Conservation (phyloP, 2,113 vertebrate species). For the Percina caprodes region DNA sequence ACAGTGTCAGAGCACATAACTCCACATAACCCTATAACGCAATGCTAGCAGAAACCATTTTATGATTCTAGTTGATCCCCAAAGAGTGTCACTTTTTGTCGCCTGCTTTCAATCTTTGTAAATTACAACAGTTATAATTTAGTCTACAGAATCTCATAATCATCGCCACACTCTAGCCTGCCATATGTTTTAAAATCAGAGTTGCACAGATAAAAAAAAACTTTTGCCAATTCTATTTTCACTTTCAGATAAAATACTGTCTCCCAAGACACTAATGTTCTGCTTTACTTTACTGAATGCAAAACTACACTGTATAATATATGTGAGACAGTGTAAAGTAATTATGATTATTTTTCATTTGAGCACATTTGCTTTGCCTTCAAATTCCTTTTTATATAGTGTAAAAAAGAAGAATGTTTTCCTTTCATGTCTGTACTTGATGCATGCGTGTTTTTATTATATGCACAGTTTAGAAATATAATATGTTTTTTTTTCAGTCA, state of each 20-base stretch:
- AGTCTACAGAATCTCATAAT: not conserved
- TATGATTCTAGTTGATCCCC: not conserved
- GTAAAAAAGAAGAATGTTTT: conserved; percentile 6
- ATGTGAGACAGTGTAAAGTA: not conserved
- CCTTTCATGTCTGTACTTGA: not conserved
- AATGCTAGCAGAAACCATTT: not conserved
- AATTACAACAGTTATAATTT: conserved; percentile 1
- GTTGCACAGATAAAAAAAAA: not conserved
- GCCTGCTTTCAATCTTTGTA: not conserved
- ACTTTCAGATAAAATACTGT: conserved; percentile 18
- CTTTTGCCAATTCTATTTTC: not conserved
- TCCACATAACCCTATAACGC: not conserved
- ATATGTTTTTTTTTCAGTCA: conserved; percentile 46
- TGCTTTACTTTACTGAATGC: conserved; percentile 19
- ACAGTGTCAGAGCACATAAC: conserved; percentile 2
- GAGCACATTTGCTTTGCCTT: conserved; percentile 16
- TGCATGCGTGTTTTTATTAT: conserved; percentile 8
- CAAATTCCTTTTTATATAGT: not conserved
- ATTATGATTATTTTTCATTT: conserved; percentile 31
- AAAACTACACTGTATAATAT: not conserved
- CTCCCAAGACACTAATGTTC: not conserved
- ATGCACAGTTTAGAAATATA: conserved; percentile 57
- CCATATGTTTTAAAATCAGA: not conserved
- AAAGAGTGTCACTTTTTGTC: not conserved
- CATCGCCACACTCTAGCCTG: not conserved